Percentiles rank a stretch among this genome's conserved stretches.
These are phyloP conservation scores for Cromileptes altivelis DNA, from an alignment of 2,113 vertebrate species.

Conservation along the genomic window DNA sequence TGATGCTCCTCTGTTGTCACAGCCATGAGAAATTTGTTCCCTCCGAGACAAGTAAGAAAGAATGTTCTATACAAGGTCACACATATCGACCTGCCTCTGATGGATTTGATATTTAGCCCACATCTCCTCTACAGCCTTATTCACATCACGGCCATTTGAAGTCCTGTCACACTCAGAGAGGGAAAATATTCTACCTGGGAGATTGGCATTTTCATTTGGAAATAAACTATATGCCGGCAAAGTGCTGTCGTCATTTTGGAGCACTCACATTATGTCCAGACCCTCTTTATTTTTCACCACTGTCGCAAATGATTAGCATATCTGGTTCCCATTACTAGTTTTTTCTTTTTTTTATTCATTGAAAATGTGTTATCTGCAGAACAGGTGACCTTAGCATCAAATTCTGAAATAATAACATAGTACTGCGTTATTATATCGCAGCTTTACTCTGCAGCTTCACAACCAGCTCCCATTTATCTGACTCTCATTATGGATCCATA, in stretches of 20 bases:
- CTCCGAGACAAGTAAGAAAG: background rate
- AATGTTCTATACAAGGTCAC: slow-evolving; percentile 50
- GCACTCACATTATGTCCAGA: background rate
- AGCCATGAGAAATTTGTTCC: slow-evolving; percentile 10
- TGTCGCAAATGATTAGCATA: slow-evolving; percentile 3
- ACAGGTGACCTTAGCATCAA: slow-evolving; percentile 10
- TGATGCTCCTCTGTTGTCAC: slow-evolving; percentile 2
- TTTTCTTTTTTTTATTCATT: background rate
- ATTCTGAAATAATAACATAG: slow-evolving; percentile 6
- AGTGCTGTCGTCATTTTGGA: slow-evolving; percentile 21
- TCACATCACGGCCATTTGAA: slow-evolving; percentile 39
- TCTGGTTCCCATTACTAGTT: background rate
- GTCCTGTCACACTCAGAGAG: slow-evolving; percentile 34
- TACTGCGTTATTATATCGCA: background rate
- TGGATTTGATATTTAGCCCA: slow-evolving; percentile 60
- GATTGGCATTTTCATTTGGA: slow-evolving; percentile 61
- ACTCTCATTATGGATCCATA: slow-evolving; percentile 7
- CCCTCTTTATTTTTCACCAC: slow-evolving; percentile 4
- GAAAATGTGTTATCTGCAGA: slow-evolving; percentile 24
- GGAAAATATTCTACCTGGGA: slow-evolving; percentile 48
- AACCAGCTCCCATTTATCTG: background rate
- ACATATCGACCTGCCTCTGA: slow-evolving; percentile 44
- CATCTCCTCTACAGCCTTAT: slow-evolving; percentile 41
- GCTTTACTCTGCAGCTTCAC: background rate
- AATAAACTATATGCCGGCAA: slow-evolving; percentile 27